phyloP scores from a whole-genome alignment of 2,113 vertebrate species.

The Pongo pygmaeus region DNA sequence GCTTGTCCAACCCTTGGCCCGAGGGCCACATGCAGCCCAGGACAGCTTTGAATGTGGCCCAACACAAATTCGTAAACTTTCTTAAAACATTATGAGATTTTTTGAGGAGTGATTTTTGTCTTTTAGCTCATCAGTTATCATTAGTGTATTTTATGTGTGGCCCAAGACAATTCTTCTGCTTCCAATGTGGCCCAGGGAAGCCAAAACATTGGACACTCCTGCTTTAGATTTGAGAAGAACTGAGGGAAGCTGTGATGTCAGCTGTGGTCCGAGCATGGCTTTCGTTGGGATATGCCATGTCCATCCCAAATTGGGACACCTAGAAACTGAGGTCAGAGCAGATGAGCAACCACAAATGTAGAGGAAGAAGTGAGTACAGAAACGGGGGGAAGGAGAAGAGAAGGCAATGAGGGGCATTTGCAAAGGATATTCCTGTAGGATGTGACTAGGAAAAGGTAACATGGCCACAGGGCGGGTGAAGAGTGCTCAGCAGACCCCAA shows the following conservation, averaged over 20 bases:
- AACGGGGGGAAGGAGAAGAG: neutral
- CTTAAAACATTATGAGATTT: too few relatives aligned
- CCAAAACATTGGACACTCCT: too few relatives aligned
- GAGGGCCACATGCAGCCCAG: too few relatives aligned
- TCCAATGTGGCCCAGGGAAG: too few relatives aligned
- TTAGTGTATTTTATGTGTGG: too few relatives aligned
- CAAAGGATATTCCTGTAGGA: fast-evolving
- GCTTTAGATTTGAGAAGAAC: neutral
- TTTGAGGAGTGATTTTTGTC: too few relatives aligned
- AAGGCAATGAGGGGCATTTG: fast-evolving
- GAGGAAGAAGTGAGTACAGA: neutral
- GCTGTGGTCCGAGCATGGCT: neutral
- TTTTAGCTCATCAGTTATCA: too few relatives aligned
- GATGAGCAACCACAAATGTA: fast-evolving
- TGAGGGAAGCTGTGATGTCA: neutral
- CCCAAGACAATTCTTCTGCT: too few relatives aligned
- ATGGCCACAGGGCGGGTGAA: neutral
- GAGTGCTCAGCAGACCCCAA: fast-evolving
- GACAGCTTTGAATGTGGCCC: too few relatives aligned
- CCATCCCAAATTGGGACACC: neutral
- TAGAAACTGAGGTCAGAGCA: neutral
- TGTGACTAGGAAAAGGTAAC: neutral
- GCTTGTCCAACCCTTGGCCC: too few relatives aligned
- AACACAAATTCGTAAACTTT: too few relatives aligned
- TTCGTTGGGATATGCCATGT: neutral